phyloP scores from a whole-genome alignment of 2,888 invertebrate genomes.

The Ephialtes manifestator region DNA sequence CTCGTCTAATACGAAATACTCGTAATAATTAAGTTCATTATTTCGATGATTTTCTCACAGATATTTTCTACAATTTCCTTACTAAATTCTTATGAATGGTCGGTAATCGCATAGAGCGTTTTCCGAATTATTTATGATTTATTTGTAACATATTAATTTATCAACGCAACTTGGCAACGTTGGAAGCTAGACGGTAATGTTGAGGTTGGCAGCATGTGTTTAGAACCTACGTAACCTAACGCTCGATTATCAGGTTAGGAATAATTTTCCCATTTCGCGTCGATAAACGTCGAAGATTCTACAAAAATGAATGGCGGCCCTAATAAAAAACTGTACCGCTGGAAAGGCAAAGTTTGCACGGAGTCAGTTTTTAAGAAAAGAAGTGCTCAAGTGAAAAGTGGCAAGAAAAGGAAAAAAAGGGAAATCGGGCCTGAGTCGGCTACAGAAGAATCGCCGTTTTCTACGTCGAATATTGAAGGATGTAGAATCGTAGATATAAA shows the following conservation, averaged over 20 bases:
- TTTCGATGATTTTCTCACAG: background rate
- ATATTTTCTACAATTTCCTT: background rate
- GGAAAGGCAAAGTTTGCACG: conserved; percentile 18
- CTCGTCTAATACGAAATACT: background rate
- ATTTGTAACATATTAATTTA: conserved; percentile 10
- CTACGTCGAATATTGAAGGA: too few species aligned
- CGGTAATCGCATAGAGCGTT: background rate
- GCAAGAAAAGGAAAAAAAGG: too few species aligned
- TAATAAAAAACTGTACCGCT: background rate
- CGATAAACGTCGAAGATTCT: too few species aligned
- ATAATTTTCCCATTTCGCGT: too few species aligned
- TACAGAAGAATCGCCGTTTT: too few species aligned
- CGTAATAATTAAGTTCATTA: too few species aligned
- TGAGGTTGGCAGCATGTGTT: conserved; percentile 6
- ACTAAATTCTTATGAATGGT: conserved; percentile 6
- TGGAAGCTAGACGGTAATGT: background rate
- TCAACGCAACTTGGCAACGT: background rate
- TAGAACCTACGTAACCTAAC: conserved; percentile 2
- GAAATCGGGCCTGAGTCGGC: too few species aligned
- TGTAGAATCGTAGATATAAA: too few species aligned
- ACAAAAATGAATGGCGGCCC: too few species aligned
- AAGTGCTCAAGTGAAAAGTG: conserved; percentile 19
- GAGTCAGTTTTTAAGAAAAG: background rate
- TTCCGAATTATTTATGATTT: conserved; percentile 15
- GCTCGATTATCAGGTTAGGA: too few species aligned